phyloP scores from a whole-genome alignment of 2,113 vertebrate genomes.

The Lophura nycthemera region DNA sequence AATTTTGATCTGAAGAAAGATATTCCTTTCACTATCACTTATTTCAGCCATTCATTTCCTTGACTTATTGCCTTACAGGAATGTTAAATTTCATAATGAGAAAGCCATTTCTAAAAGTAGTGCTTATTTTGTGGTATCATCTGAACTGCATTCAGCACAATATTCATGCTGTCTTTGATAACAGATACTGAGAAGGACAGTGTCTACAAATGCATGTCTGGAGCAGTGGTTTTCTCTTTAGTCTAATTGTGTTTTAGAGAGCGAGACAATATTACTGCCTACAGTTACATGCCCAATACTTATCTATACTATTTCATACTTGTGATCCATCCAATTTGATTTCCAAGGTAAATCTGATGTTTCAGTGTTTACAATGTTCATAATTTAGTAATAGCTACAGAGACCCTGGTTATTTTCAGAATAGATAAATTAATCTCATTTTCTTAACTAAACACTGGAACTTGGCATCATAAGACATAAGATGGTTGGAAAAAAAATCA shows the following conservation, averaged over 20 bases:
- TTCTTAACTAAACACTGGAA: conserved; percentile 28
- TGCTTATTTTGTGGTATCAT: conserved; percentile 1
- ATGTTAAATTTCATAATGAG: conserved; percentile 4
- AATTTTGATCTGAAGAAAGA: not conserved
- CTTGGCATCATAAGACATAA: not conserved
- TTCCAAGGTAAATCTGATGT: not conserved
- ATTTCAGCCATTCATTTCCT: not conserved
- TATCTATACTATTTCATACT: not conserved
- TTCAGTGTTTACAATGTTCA: not conserved
- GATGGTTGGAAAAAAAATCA: not conserved
- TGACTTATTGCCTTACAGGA: conserved; percentile 5
- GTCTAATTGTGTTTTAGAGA: not conserved
- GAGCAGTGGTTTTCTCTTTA: not conserved
- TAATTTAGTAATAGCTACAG: not conserved
- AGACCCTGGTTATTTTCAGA: not conserved
- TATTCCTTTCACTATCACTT: not conserved
- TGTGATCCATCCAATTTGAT: not conserved
- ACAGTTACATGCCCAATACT: not conserved
- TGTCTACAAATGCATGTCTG: not conserved
- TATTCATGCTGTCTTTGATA: conserved; percentile 12
- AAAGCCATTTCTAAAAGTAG: conserved; percentile 5
- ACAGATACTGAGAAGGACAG: not conserved
- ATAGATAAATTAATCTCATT: not conserved
- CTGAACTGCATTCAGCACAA: not conserved
- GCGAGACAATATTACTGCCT: not conserved